phyloP scores from a whole-genome alignment of 2,797 vertebrate genomes.

The Petrocephalus sullivani region DNA sequence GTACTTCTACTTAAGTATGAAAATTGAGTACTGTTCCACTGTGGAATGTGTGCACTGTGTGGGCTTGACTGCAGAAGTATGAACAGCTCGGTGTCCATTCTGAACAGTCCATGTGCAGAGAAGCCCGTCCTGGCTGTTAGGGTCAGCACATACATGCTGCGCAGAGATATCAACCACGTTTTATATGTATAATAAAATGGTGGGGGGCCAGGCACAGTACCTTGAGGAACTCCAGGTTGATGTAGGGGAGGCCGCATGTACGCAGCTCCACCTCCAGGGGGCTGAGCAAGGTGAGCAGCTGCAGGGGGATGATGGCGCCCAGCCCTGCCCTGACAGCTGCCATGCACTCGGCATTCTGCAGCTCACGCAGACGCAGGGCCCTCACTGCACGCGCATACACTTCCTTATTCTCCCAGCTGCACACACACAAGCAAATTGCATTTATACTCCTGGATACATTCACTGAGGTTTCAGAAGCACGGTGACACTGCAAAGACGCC shows the following conservation, averaged over 20 bases:
- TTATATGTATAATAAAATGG: background rate
- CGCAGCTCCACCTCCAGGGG: slow-evolving; percentile 90
- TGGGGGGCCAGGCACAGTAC: slow-evolving; percentile 47
- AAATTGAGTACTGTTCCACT: background rate
- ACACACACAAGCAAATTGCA: slow-evolving; percentile 23
- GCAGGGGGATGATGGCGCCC: slow-evolving; percentile 86
- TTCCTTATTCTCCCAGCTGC: slow-evolving; percentile 94
- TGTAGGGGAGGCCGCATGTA: slow-evolving; percentile 88
- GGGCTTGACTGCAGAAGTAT: no score
- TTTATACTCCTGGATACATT: slow-evolving; percentile 1
- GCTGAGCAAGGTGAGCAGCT: slow-evolving; percentile 88
- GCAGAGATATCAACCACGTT: background rate
- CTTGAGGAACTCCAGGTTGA: slow-evolving; percentile 97
- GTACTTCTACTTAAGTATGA: background rate
- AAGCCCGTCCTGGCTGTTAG: background rate
- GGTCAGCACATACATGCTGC: background rate
- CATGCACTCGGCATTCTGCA: slow-evolving; percentile 84
- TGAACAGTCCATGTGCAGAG: background rate
- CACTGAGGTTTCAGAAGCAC: background rate
- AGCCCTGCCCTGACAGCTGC: slow-evolving; percentile 83
- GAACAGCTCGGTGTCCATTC: background rate
- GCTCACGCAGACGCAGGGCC: slow-evolving; percentile 79
- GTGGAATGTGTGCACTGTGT: background rate
- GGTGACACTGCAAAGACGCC: background rate
- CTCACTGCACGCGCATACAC: slow-evolving; percentile 79